Conservation (phyloP, 1,140 invertebrate species). For the Drosophila sulfurigaster region DNA sequence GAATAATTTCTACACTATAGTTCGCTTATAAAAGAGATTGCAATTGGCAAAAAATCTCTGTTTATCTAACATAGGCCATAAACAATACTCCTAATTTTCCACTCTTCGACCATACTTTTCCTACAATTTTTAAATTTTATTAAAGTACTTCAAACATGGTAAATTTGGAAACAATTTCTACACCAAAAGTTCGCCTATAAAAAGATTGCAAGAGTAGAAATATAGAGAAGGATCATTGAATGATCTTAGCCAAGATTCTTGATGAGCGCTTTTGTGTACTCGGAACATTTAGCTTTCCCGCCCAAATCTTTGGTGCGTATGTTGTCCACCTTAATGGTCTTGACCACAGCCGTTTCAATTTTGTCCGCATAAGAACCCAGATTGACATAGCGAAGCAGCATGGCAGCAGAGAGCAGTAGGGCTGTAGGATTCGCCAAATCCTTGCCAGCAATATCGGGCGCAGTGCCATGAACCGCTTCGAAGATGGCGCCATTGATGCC, state of each 20-base stretch:
- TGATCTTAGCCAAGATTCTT: constrained; percentile 44
- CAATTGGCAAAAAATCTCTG: no score
- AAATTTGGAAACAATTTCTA: no score
- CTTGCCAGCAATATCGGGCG: constrained; percentile 99
- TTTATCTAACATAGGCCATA: no score
- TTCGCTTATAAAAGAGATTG: no score
- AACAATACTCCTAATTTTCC: no score
- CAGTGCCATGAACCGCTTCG: constrained; percentile 99
- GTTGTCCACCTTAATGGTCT: constrained; percentile 95
- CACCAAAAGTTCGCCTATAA: no score
- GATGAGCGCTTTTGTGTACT: constrained; percentile 98
- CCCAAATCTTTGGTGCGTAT: constrained; percentile 97
- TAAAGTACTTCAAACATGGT: no score
- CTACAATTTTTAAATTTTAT: no score
- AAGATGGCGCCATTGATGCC: constrained; percentile 98
- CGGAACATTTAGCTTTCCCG: constrained; percentile 97
- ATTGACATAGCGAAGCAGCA: constrained; percentile 99
- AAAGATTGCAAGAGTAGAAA: no score
- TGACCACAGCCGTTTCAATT: constrained; percentile 95
- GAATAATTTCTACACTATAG: no score
- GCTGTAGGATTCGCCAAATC: constrained; percentile 99
- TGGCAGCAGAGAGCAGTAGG: constrained; percentile 96
- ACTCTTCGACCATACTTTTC: no score
- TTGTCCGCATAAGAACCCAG: constrained; percentile 92
- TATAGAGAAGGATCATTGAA: no score